Evolutionary conservation across 2,113 vertebrate species (phyloP), one percentile per base, ranked within the genome.

Genomic region (Pogonocichla stellata): DNA sequence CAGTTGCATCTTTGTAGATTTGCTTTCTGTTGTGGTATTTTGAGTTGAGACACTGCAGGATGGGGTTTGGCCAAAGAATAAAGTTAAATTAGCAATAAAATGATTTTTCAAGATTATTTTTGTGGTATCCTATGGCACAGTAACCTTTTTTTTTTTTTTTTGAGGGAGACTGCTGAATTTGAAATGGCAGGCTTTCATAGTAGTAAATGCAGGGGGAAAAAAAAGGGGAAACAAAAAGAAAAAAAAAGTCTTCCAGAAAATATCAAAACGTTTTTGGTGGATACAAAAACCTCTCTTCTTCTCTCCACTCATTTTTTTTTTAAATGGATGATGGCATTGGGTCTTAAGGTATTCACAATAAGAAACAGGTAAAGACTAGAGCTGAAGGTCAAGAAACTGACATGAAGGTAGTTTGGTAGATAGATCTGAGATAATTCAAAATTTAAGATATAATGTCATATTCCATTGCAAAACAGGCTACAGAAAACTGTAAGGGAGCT

Each of bases 171-270:
- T 91, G 98, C 97, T 45, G 98, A 98, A 72, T 86, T 99, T 69
- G 98, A 98, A 97, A 86, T 96, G 47, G 96, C 93, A 17, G n/a
- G 98, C 98, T 95, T 99, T 98, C 94, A 98, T 98, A 91, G 98
- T 97, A 72, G 82, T 98, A 94, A 98, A 98, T 91, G 95, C 96
- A 24, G 98, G 19, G 4, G 51, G 51, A 5, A 1, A 18, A 31
- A 66, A 48, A 98, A 3, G 4, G 18, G 4, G 6, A 5, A 53
- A 12, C 4, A 26, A 28, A 28, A 24, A 28, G 4, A 28, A 31
- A 98, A 51, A 98, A 98, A 90, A 95, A 95, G 8, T 36, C 25
- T 64, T 56, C 42, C 34, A 57, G 18, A 72, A 72, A 80, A 57
- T 43, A 80, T 58, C 33, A 38, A 66, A 66, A 5, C 18, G 33